These are phyloP conservation scores for Diceros bicornis DNA, from an alignment of 2,797 vertebrate genomes.

Conservation along the genomic window DNA sequence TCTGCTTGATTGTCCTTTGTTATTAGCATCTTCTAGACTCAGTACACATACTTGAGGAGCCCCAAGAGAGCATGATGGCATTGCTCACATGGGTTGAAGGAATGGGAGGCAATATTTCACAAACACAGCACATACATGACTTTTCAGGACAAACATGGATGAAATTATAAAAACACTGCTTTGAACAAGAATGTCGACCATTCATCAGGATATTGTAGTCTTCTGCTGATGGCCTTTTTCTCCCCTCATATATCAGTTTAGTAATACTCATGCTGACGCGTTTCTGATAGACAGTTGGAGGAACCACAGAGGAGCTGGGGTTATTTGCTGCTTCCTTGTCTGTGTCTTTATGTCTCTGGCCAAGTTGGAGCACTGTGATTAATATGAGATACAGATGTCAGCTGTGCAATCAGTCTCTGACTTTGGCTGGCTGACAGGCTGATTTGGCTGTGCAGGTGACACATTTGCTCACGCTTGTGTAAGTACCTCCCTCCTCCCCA, in stretches of 20 bases:
- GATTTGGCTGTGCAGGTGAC: conserved; percentile 39
- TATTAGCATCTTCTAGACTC: conserved; percentile 21
- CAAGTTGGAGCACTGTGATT: conserved; percentile 74
- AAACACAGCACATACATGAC: not conserved
- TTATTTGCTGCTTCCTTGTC: conserved; percentile 45
- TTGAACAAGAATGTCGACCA: not conserved
- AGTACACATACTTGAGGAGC: not conserved
- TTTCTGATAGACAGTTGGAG: conserved; percentile 57
- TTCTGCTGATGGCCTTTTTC: not conserved
- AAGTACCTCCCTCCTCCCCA: not conserved
- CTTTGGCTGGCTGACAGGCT: conserved; percentile 49
- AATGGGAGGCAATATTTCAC: not conserved
- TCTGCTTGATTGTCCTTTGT: conserved; percentile 19
- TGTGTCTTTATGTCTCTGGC: conserved; percentile 58
- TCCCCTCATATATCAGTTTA: not conserved
- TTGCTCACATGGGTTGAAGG: not conserved
- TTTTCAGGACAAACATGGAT: not conserved
- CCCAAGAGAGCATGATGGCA: not conserved
- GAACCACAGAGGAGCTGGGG: not conserved
- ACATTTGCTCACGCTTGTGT: not conserved
- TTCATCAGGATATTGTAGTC: not conserved
- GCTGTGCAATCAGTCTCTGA: conserved; percentile 68
- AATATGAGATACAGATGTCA: conserved; percentile 77
- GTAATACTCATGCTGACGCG: not conserved
- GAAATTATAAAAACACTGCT: not conserved